phyloP scores from a whole-genome alignment of 2,888 invertebrate genomes.

The Beris chalybata region DNA sequence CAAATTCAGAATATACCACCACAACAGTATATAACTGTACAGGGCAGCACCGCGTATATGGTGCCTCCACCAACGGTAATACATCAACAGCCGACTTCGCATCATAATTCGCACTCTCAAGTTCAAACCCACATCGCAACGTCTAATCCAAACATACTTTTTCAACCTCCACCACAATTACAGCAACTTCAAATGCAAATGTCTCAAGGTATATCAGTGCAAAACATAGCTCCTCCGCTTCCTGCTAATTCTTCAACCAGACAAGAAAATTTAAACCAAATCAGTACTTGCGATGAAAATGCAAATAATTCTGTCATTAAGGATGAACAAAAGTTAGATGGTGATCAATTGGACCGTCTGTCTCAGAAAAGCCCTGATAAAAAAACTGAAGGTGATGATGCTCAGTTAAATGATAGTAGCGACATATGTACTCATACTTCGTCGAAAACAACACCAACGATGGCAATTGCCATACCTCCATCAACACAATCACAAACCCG shows the following conservation, averaged over 20 bases:
- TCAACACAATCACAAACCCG: slow-evolving; percentile 24
- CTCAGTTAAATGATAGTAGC: slow-evolving; percentile 35
- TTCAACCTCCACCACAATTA: slow-evolving; percentile 38
- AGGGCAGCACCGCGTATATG: slow-evolving; percentile 44
- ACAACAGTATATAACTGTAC: slow-evolving; percentile 44
- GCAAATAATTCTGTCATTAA: neutral
- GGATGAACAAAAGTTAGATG: slow-evolving; percentile 17
- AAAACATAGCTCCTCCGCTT: slow-evolving; percentile 25
- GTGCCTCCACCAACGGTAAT: slow-evolving; percentile 45
- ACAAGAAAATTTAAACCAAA: slow-evolving; percentile 28
- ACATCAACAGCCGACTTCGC: slow-evolving; percentile 38
- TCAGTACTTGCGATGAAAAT: neutral
- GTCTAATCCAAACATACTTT: slow-evolving; percentile 39
- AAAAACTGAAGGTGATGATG: slow-evolving; percentile 33
- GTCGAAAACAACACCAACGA: slow-evolving; percentile 4
- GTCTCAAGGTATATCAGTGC: slow-evolving; percentile 29
- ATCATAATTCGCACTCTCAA: slow-evolving; percentile 31
- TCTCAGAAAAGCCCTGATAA: slow-evolving; percentile 34
- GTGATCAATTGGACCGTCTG: slow-evolving; percentile 22
- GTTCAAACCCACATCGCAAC: slow-evolving; percentile 39
- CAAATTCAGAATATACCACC: slow-evolving; percentile 37
- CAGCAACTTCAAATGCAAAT: slow-evolving; percentile 40
- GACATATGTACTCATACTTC: slow-evolving; percentile 29
- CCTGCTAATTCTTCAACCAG: slow-evolving; percentile 6
- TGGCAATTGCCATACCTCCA: slow-evolving; percentile 15